Evolutionary conservation across 2,797 vertebrate species (phyloP), one percentile per base, ranked within the genome.

Genomic region (Gymnodraco acuticeps): DNA sequence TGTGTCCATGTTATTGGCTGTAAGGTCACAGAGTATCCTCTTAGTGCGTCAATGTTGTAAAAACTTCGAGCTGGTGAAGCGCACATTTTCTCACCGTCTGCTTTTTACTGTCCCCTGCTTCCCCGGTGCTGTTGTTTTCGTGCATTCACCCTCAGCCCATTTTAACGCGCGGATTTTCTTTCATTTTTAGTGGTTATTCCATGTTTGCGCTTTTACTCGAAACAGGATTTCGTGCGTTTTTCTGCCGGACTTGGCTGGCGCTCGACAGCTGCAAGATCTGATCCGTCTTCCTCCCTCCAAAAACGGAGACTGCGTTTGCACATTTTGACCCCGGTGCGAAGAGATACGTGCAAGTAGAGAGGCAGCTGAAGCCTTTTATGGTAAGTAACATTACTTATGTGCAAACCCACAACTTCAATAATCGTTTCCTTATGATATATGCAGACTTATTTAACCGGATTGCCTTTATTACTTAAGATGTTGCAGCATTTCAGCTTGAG

Each of bases 261-360:
- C 15, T 9, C 15, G 68, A 56, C 82, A 86, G 84, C 84, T 81
- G 79, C 65, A 0, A 13, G 20, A 41, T 10, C 33, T 38, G 33
- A 38, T 67, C 17, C 7, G 38, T 15, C 63, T 27, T 15, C 63
- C 38, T 65, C 38, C 54, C 47, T 47, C 58, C 64, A 70, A 70
- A 68, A 66, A 48, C 41, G 23, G 13, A 17, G 15, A 3, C 31
- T 5, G 31, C 15, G 4, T 31, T 17, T n/a, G 1, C 1, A n/a
- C 11, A n/a, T 46, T 3, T 2, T 56, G 31, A 67, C 20, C n/a
- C n/a, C 60, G 3, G 47, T 16, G 53, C 20, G 54, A 19, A 20
- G 14, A 12, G 0, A 13, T 8, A 14, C 17, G 42, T 5, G 58
- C 14, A 19, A 4, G 33, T 38, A 31, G 10, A 38, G 33, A 19